These are phyloP conservation scores for Urocitellus parryii DNA, from an alignment of 2,113 vertebrate genomes.

Conservation along the genomic window DNA sequence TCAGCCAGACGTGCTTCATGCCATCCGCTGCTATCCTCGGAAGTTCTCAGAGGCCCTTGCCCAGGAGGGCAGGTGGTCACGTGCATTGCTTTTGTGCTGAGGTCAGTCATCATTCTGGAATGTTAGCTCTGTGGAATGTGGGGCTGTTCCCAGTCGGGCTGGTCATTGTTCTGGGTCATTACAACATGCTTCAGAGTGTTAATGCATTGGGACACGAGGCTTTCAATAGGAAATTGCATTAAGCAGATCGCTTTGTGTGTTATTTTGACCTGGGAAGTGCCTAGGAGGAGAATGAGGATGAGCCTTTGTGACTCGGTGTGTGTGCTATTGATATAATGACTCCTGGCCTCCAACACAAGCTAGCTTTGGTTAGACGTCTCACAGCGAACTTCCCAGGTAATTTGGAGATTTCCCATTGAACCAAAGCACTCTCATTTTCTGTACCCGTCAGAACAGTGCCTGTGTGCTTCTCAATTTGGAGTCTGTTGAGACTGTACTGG, in stretches of 20 bases:
- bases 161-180: slow-evolving; percentile 29
- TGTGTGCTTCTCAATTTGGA: neutral
- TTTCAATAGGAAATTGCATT: slow-evolving; percentile 39
- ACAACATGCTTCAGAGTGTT: neutral
- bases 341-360: neutral
- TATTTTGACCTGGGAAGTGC: neutral
- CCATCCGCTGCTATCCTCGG: neutral
- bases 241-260: slow-evolving; percentile 32
- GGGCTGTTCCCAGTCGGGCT: neutral
- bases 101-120: neutral
- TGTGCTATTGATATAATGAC: rapidly evolving
- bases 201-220: neutral
- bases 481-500: neutral
- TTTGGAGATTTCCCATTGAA: neutral
- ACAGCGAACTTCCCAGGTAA: rapidly evolving
- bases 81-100: neutral
- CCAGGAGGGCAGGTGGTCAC: neutral
- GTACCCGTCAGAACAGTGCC: neutral
- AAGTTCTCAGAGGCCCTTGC: neutral
- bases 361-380: neutral
- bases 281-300: neutral
- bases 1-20: neutral
- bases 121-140: slow-evolving; percentile 53
- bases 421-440: neutral
- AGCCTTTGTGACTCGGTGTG: neutral